A percentile compares a stretch with the other conserved stretches of the same genome.
These are phyloP conservation scores for Epirrhoe tristata DNA, from an alignment of 2,888 invertebrate species.

Conservation along the genomic window DNA sequence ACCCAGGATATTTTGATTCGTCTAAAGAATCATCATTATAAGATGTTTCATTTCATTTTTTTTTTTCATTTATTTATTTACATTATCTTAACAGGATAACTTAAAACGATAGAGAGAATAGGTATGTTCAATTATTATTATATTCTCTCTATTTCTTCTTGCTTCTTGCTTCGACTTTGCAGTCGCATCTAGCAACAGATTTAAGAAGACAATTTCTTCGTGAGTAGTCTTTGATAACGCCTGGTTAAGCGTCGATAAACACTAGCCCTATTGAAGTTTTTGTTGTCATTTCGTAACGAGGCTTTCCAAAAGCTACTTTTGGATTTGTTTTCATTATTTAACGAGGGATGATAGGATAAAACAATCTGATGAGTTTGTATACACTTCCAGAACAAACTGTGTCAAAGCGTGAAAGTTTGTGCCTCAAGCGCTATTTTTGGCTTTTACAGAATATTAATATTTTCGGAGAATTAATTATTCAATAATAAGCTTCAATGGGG, in stretches of 20 bases:
- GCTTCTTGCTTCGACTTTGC: too few species aligned
- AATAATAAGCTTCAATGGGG: background rate
- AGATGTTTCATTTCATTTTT: too few species aligned
- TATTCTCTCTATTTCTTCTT: too few species aligned
- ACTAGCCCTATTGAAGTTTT: background rate
- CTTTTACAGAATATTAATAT: background rate
- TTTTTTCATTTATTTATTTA: too few species aligned
- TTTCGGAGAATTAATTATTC: background rate
- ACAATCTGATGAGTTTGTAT: slow-evolving; percentile 1
- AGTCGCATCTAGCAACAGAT: too few species aligned
- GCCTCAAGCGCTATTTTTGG: background rate
- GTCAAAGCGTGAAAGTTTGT: background rate
- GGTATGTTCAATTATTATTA: too few species aligned
- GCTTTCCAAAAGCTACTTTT: background rate
- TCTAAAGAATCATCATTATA: too few species aligned
- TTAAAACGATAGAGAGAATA: too few species aligned
- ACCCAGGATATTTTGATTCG: too few species aligned
- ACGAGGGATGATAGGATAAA: background rate
- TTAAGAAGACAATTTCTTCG: too few species aligned
- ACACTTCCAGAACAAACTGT: background rate
- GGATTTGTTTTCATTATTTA: slow-evolving; percentile 1
- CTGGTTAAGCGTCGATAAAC: background rate
- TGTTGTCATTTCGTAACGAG: background rate
- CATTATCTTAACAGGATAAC: too few species aligned
- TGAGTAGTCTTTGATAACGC: background rate